Percentiles rank a stretch among this genome's conserved stretches.
Evolutionary conservation across 1,140 invertebrate genomes (phyloP).

Genomic region (Drosophila simulans): DNA sequence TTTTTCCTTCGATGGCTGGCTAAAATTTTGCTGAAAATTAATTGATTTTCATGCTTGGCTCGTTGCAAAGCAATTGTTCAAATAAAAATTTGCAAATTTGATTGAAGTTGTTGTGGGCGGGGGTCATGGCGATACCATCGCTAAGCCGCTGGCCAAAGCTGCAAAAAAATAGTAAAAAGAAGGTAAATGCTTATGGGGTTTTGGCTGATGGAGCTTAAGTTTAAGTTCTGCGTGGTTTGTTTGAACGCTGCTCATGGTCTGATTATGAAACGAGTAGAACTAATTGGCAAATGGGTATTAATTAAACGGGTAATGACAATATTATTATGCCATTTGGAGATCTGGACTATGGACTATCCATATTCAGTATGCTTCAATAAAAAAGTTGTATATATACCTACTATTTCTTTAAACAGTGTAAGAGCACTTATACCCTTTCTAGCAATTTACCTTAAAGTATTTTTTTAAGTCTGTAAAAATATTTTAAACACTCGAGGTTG

Average conservation of each 20-base stretch:
- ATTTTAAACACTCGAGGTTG: neutral
- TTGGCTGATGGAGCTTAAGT: conserved; percentile 31
- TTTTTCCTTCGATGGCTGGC: conserved; percentile 35
- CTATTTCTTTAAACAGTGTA: too few species aligned
- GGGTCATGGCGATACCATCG: conserved; percentile 13
- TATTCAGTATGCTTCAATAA: neutral
- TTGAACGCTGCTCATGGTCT: conserved; percentile 44
- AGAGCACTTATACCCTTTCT: too few species aligned
- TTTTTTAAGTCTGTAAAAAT: too few species aligned
- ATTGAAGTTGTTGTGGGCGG: conserved; percentile 70
- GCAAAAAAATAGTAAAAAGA: conserved; percentile 47
- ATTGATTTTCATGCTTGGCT: conserved; percentile 82
- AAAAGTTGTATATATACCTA: too few species aligned
- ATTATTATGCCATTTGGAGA: too few species aligned
- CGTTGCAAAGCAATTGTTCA: conserved; percentile 77
- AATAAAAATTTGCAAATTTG: conserved; percentile 82
- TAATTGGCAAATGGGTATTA: conserved; percentile 11
- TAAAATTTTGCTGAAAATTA: conserved; percentile 79
- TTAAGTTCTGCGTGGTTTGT: conserved; percentile 47
- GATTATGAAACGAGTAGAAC: conserved; percentile 35
- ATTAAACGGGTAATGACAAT: neutral
- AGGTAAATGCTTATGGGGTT: conserved; percentile 19
- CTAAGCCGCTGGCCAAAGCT: conserved; percentile 68
- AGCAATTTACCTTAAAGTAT: too few species aligned
- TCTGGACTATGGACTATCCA: too few species aligned